These are phyloP conservation scores for Lepilemur ruficaudatus DNA, from an alignment of 2,797 vertebrate genomes.

Conservation along the genomic window DNA sequence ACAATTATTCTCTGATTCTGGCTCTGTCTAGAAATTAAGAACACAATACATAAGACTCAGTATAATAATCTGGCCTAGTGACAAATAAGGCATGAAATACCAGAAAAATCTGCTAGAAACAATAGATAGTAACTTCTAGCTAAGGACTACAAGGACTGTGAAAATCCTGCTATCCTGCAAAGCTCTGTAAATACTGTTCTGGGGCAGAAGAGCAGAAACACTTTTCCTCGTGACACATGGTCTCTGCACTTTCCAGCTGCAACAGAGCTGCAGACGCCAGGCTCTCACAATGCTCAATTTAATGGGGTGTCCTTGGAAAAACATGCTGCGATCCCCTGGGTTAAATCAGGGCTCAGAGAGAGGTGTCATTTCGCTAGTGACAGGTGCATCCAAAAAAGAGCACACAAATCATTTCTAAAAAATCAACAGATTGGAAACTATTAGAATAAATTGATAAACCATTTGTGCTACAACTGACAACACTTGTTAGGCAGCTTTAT, in stretches of 20 bases:
- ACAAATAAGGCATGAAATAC: neutral
- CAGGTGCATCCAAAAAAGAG: neutral
- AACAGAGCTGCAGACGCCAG: neutral
- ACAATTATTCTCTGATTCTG: slow-evolving; percentile 31
- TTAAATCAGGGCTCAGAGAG: neutral
- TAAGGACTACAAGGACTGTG: neutral
- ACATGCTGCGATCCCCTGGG: neutral
- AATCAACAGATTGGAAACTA: neutral
- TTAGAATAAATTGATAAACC: slow-evolving; percentile 11
- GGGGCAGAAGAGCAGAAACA: neutral
- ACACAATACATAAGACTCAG: neutral
- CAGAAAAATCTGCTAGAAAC: neutral
- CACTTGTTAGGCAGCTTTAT: neutral
- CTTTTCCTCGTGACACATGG: neutral
- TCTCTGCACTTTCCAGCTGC: neutral
- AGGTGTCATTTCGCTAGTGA: slow-evolving; percentile 1
- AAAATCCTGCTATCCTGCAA: neutral
- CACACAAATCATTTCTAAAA: neutral
- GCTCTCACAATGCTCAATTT: neutral
- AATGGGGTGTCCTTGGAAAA: neutral
- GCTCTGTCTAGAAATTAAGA: neutral
- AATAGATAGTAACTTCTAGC: neutral
- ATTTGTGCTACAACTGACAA: neutral
- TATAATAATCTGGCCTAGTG: neutral
- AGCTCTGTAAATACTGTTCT: neutral